Evolutionary conservation across 2,113 vertebrate genomes (phyloP).

Genomic region (Asarcornis scutulata): DNA sequence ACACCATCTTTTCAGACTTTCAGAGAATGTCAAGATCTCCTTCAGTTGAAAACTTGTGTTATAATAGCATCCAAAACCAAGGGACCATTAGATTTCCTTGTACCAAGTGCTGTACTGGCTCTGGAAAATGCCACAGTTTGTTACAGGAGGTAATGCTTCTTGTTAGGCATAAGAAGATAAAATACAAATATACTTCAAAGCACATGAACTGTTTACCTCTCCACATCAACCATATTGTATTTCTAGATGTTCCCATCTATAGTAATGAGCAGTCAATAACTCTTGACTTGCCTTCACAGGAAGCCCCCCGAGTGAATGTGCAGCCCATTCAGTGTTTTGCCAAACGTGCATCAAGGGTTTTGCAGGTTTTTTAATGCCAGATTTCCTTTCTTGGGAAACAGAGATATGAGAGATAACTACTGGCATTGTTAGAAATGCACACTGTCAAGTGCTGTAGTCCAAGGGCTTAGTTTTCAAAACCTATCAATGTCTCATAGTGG

Average conservation of each 20-base stretch:
- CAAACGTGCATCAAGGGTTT: background rate
- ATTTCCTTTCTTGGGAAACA: background rate
- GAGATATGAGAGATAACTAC: background rate
- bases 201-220: background rate
- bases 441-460: background rate
- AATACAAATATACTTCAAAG: background rate
- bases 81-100: background rate
- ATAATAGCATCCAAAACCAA: background rate
- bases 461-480: background rate
- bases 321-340: accelerated
- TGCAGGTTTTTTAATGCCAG: background rate
- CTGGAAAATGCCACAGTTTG: background rate
- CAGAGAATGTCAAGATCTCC: background rate
- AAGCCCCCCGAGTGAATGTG: background rate
- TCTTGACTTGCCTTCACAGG: background rate
- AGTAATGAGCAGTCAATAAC: background rate
- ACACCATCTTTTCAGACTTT: no score
- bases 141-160: background rate
- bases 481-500: background rate
- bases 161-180: background rate
- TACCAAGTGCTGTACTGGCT: background rate
- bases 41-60: background rate
- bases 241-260: background rate
- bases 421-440: background rate
- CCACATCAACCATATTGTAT: background rate